Percentiles rank a stretch among this genome's conserved stretches.
Evolutionary conservation across 2,797 vertebrate species (phyloP).

Genomic region (Sorex maritimensis): DNA sequence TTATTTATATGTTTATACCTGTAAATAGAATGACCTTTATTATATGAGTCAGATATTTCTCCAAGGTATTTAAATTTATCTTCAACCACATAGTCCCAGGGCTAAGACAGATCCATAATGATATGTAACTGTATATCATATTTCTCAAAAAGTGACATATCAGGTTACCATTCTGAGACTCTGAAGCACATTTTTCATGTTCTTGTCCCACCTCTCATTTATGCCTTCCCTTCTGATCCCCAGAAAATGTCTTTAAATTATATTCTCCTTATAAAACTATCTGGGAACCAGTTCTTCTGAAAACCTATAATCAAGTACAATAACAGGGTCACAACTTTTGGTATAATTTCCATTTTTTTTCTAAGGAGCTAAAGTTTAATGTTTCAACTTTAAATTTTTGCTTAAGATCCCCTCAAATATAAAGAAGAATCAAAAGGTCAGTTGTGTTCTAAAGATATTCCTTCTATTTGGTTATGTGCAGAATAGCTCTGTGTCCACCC

Average conservation of each 20-base stretch:
- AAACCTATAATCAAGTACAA: slow-evolving; percentile 62
- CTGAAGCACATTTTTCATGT: neutral
- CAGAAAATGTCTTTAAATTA: slow-evolving; percentile 69
- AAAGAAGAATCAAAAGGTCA: neutral
- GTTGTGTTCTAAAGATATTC: neutral
- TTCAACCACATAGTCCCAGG: slow-evolving; percentile 21
- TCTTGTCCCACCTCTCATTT: neutral
- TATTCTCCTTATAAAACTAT: slow-evolving; percentile 2
- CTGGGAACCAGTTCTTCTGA: neutral
- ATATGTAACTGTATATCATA: slow-evolving; percentile 51
- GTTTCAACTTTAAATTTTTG: slow-evolving; percentile 51
- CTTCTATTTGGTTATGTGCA: neutral
- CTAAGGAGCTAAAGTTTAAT: slow-evolving; percentile 35
- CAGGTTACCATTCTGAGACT: neutral
- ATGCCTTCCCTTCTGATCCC: neutral
- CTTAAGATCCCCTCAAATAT: neutral
- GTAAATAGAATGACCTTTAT: slow-evolving; percentile 59
- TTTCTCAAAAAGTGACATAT: slow-evolving; percentile 26
- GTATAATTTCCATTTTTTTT: slow-evolving; percentile 57
- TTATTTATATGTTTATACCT: slow-evolving; percentile 28
- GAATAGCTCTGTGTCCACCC: neutral
- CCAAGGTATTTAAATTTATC: slow-evolving; percentile 63
- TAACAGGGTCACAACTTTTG: neutral
- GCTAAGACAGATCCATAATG: slow-evolving; percentile 52
- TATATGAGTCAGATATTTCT: slow-evolving; percentile 59